Evolutionary conservation across 2,888 invertebrate genomes (phyloP), one percentile per base, ranked within the genome.

Genomic region (Dusona sp.): DNA sequence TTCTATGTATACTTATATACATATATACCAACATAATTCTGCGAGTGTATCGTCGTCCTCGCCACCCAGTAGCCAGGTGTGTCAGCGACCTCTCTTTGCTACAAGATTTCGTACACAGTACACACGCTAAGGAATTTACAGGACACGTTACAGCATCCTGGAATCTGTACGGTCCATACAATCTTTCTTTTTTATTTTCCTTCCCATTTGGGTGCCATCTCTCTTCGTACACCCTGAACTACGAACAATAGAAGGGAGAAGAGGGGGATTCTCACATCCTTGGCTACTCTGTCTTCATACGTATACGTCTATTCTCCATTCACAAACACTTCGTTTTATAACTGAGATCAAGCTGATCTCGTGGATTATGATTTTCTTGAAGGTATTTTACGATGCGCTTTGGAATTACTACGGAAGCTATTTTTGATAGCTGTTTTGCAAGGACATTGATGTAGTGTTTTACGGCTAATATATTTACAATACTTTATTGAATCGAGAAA

Each of bases 11-110:
- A 36, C 25, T 36, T 38, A 36, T 45, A 38, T 54, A 65, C 54
- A 68, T 48, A 48, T 51, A 75, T 25, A 54, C 72, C 33, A 74
- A 61, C 38, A 74, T 57, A 61, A 36, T 79, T 61, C 45, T 79
- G 64, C n/a, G 81, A 57, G 74, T 74, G 72, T 68, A 65, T 65
- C 68, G 33, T 77, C 57, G 84, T 79, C 70, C 79, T 84, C 82
- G 88, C 90, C 90, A 91, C 90, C 91, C 92, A 92, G 72, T 84
- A 79, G 91, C 93, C 93, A 93, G 93, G 93, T 93, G 93, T 91
- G 90, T 90, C 83, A 68, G 78, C 61, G 78, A 38, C 38, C 36
- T 57, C 68, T 75, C 67, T 78, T 67, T 36, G 33, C 38, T 79
- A 84, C 82, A 38, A 70, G 79, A 87, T 87, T 84, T 84, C 73